phyloP scores from a whole-genome alignment of 2,797 vertebrate species.

The Danio tinwini region DNA sequence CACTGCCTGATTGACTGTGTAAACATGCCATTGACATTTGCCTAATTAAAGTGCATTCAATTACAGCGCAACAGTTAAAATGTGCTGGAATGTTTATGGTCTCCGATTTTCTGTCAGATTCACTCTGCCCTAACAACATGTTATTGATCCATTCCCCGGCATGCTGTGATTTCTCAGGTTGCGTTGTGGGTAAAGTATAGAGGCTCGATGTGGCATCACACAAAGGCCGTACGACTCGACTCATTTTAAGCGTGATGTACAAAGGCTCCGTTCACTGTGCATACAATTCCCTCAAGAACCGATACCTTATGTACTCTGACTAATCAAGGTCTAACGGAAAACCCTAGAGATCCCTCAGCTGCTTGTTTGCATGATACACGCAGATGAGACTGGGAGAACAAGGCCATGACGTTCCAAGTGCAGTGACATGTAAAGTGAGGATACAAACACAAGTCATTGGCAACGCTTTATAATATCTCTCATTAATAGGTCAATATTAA shows the following conservation, averaged over 20 bases:
- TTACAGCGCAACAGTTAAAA: conserved; percentile 26
- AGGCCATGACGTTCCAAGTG: conserved; percentile 32
- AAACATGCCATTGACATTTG: conserved; percentile 38
- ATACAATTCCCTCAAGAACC: conserved; percentile 13
- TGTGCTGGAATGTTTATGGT: conserved; percentile 29
- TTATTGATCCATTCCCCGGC: conserved; percentile 46
- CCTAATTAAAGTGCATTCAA: conserved; percentile 42
- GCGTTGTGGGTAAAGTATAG: conserved; percentile 10
- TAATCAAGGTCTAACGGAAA: conserved; percentile 43
- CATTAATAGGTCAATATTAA: conserved; percentile 5
- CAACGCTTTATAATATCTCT: conserved; percentile 10
- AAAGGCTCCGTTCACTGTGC: not conserved
- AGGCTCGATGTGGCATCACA: conserved; percentile 1
- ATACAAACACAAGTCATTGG: conserved; percentile 31
- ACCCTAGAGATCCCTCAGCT: conserved; percentile 43
- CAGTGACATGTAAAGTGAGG: conserved; percentile 40
- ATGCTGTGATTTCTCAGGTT: conserved; percentile 19
- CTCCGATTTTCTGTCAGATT: conserved; percentile 51
- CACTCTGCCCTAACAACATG: conserved; percentile 37
- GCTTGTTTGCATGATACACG: conserved; percentile 46
- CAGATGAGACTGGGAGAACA: conserved; percentile 49
- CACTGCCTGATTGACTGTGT: conserved; percentile 17
- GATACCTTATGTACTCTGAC: conserved; percentile 14
- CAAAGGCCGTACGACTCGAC: not conserved
- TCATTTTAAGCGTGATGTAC: conserved; percentile 9